A percentile compares a stretch with the other conserved stretches of the same genome.
Conservation (phyloP, 2,113 vertebrate genomes). For the Catharus fuscescens region DNA sequence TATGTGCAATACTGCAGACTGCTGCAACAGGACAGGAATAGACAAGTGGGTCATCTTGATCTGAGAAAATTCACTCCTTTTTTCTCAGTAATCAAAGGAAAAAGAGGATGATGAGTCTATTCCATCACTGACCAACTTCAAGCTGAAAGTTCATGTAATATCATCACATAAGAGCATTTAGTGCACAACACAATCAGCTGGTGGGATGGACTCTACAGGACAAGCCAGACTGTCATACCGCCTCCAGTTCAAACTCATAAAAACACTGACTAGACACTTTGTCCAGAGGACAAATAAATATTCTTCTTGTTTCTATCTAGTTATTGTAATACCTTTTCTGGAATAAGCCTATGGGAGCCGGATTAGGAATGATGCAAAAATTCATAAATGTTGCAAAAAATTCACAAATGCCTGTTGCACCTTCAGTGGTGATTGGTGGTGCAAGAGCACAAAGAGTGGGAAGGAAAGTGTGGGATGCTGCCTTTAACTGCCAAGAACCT, state of each 20-base stretch:
- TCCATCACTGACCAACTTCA: background rate
- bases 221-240: background rate
- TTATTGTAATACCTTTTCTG: background rate
- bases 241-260: background rate
- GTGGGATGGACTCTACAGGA: background rate
- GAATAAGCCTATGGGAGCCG: background rate
- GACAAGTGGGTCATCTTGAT: background rate
- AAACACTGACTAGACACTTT: background rate
- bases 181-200: background rate
- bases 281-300: background rate
- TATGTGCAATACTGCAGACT: background rate
- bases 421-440: background rate
- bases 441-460: background rate
- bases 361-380: background rate
- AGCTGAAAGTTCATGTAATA: background rate
- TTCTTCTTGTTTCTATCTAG: background rate
- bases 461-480: background rate
- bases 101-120: background rate
- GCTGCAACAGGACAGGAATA: background rate
- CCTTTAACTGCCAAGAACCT: background rate
- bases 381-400: background rate
- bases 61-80: background rate
- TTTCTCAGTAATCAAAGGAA: background rate
- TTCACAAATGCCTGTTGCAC: background rate
- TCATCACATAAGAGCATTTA: background rate